Evolutionary conservation across 2,797 vertebrate species (phyloP).

Genomic region (Varecia variegata): DNA sequence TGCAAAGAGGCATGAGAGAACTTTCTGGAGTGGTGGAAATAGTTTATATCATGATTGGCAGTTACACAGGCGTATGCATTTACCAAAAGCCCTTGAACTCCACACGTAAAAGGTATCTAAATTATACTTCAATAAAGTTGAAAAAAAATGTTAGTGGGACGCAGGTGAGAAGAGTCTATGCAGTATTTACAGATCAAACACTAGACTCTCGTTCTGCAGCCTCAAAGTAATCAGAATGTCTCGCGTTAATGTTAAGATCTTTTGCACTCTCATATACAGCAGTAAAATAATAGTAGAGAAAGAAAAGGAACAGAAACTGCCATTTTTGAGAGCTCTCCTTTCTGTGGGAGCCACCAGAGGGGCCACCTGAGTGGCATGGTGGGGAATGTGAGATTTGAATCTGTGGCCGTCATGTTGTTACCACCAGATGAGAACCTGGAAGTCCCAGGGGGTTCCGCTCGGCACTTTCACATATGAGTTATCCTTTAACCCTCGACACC

Average conservation of each 20-base stretch:
- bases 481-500: not conserved
- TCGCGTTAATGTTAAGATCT: not conserved
- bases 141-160: not conserved
- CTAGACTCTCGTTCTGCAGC: not conserved
- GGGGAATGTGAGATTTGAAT: not conserved
- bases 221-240: not conserved
- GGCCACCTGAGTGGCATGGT: not conserved
- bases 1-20: not conserved
- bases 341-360: not conserved
- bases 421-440: not conserved
- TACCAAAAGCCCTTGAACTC: not conserved
- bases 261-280: not conserved
- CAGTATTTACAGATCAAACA: not conserved
- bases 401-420: not conserved
- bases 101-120: not conserved
- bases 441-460: not conserved
- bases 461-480: not conserved
- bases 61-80: not conserved
- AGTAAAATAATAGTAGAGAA: not conserved
- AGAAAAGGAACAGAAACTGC: not conserved
- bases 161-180: not conserved
- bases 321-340: not conserved
- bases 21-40: not conserved
- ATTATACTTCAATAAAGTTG: not conserved
- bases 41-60: not conserved